Percentiles rank a stretch among this genome's conserved stretches.
phyloP scores from a whole-genome alignment of 2,113 vertebrate species.

The Ameiurus melas region DNA sequence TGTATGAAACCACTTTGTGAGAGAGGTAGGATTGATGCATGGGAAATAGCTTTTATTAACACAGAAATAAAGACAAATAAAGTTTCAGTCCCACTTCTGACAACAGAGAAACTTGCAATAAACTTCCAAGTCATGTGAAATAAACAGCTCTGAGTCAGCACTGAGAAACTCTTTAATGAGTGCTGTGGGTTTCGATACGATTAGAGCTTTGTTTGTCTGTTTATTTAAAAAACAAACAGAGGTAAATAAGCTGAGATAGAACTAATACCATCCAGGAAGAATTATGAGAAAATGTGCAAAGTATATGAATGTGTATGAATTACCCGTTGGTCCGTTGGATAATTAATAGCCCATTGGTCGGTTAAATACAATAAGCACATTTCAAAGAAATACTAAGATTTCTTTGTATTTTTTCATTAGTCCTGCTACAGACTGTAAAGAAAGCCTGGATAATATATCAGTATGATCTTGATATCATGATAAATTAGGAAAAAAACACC shows the following conservation, averaged over 20 bases:
- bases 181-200: neutral
- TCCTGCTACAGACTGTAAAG: neutral
- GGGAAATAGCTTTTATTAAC: neutral
- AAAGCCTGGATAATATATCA: neutral
- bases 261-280: neutral
- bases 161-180: neutral
- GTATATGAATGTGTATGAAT: neutral
- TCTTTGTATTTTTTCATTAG: neutral
- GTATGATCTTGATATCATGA: neutral
- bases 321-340: neutral
- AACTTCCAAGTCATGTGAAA: slow-evolving; percentile 33
- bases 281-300: neutral
- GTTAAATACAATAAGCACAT: neutral
- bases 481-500: neutral
- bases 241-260: neutral
- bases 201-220: neutral
- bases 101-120: slow-evolving; percentile 4
- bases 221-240: neutral
- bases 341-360: neutral
- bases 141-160: neutral
- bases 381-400: too few species aligned
- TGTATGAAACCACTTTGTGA: slow-evolving; percentile 18
- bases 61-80: slow-evolving; percentile 36
- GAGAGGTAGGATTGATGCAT: neutral
- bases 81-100: neutral